These are phyloP conservation scores for Erinaceus europaeus DNA, from an alignment of 2,113 vertebrate genomes.

Conservation along the genomic window DNA sequence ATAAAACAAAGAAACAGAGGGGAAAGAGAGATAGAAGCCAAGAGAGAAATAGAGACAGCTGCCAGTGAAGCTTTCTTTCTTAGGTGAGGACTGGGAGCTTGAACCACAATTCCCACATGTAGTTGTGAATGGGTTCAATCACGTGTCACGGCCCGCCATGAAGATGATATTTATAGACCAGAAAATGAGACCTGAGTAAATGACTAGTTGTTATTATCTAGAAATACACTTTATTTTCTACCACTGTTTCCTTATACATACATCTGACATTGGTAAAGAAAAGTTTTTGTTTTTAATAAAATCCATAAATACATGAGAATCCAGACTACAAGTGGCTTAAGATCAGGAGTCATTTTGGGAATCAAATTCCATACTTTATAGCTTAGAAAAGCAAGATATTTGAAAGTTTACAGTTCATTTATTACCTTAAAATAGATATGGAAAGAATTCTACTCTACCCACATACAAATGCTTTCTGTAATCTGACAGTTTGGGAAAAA, in stretches of 20 bases:
- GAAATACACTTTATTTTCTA: background rate
- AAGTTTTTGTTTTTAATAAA: background rate
- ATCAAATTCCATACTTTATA: background rate
- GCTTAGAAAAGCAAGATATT: slow-evolving; percentile 3
- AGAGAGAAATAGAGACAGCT: too few species aligned
- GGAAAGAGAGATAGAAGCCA: too few species aligned
- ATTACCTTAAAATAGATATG: slow-evolving; percentile 45
- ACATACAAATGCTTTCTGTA: background rate
- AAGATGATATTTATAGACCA: background rate
- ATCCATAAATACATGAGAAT: background rate
- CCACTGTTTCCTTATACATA: background rate
- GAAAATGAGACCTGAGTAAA: background rate
- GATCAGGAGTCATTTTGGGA: background rate
- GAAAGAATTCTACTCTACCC: background rate
- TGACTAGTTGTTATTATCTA: background rate
- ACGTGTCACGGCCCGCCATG: too few species aligned
- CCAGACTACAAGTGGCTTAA: background rate
- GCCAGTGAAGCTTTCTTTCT: too few species aligned
- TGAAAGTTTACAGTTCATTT: slow-evolving; percentile 32
- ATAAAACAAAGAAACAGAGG: too few species aligned
- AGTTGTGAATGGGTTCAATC: too few species aligned
- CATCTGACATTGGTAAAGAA: background rate
- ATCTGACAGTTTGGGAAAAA: slow-evolving; percentile 60
- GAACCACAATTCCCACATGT: too few species aligned
- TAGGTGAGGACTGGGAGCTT: too few species aligned